A percentile compares a stretch with the other conserved stretches of the same genome.
These are phyloP conservation scores for Lymantria dispar DNA, from an alignment of 2,888 invertebrate genomes.

Conservation along the genomic window DNA sequence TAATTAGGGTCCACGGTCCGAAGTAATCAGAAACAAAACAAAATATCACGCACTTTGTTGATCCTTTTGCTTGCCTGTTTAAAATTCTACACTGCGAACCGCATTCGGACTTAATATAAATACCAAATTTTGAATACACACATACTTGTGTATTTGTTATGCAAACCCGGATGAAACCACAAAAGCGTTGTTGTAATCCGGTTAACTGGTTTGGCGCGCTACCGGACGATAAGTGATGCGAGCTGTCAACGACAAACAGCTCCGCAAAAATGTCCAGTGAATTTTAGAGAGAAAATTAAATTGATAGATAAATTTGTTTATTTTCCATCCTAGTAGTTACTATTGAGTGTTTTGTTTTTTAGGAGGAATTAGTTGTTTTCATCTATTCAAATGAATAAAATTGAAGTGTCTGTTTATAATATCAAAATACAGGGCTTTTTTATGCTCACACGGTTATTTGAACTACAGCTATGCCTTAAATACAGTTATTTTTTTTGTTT, in stretches of 20 bases:
- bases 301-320: slow-evolving; percentile 9
- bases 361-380: too few species aligned
- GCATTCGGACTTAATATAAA: slow-evolving; percentile 30
- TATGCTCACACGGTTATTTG: too few species aligned
- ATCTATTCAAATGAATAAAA: too few species aligned
- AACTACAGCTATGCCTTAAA: too few species aligned
- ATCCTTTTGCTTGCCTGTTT: slow-evolving; percentile 29
- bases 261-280: slow-evolving; percentile 21
- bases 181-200: slow-evolving; percentile 56
- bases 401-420: too few species aligned
- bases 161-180: slow-evolving; percentile 44
- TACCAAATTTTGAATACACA: slow-evolving; percentile 40
- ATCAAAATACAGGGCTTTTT: too few species aligned
- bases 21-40: slow-evolving; percentile 35
- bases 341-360: too few species aligned
- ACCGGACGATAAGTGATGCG: slow-evolving; percentile 44
- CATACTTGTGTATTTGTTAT: slow-evolving; percentile 43
- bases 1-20: slow-evolving; percentile 22
- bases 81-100: slow-evolving; percentile 32
- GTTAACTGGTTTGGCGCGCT: slow-evolving; percentile 56
- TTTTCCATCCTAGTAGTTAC: too few species aligned
- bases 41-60: slow-evolving; percentile 25
- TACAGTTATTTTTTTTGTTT: too few species aligned
- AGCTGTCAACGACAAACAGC: slow-evolving; percentile 46
- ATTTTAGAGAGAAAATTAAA: slow-evolving; percentile 22